These are phyloP conservation scores for Natrix natrix DNA, from an alignment of 2,797 vertebrate species.

Conservation along the genomic window DNA sequence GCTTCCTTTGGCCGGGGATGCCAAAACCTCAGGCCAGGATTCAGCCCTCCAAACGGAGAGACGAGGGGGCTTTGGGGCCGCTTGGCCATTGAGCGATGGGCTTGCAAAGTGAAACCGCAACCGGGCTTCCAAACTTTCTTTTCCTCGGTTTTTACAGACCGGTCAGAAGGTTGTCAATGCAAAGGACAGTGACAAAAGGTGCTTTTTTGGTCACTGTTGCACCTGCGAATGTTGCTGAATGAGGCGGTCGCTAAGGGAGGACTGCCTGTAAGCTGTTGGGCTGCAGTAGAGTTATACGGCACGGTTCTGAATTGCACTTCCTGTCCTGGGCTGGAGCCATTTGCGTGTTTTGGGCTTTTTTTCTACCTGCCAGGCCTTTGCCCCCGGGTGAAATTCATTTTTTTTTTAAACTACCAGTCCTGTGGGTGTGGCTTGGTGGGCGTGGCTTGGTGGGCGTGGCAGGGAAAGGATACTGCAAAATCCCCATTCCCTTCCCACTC, in stretches of 20 bases:
- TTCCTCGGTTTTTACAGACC: background rate
- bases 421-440: too few relatives aligned
- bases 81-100: background rate
- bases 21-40: too few relatives aligned
- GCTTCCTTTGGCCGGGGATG: fast-evolving
- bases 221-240: fast-evolving
- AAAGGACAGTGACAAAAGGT: background rate
- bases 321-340: too few relatives aligned
- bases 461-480: too few relatives aligned
- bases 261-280: background rate
- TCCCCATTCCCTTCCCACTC: too few relatives aligned
- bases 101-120: background rate
- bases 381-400: too few relatives aligned
- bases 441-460: too few relatives aligned
- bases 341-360: background rate
- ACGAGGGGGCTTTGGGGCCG: fast-evolving
- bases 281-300: too few relatives aligned
- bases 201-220: background rate
- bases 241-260: background rate
- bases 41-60: background rate
- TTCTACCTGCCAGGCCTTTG: background rate
- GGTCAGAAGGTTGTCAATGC: background rate
- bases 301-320: background rate
- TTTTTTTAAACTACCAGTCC: too few relatives aligned
- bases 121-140: background rate